Percentiles rank a stretch among this genome's conserved stretches.
Conservation (phyloP, 2,113 vertebrate species). For the Anguilla japonica region DNA sequence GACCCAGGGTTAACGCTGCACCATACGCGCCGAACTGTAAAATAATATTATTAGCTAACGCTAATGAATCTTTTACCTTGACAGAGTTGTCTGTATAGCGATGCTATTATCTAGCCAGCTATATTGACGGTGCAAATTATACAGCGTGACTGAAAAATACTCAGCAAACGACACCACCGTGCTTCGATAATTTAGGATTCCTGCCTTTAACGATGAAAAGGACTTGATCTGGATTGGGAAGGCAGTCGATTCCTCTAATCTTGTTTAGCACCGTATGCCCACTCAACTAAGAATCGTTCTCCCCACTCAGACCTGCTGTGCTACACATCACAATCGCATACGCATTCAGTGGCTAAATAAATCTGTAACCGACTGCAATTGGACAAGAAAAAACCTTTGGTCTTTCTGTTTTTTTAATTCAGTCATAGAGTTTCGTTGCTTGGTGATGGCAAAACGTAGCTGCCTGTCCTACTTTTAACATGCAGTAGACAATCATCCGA, state of each 20-base stretch:
- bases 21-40: background rate
- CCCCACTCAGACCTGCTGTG: background rate
- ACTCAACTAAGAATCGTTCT: background rate
- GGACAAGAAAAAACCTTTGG: too few relatives aligned
- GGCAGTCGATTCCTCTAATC: too few relatives aligned
- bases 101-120: background rate
- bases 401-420: too few relatives aligned
- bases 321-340: background rate
- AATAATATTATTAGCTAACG: background rate
- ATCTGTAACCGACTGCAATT: background rate
- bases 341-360: background rate
- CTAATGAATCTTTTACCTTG: background rate
- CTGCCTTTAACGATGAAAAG: too few relatives aligned
- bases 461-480: background rate
- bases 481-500: too few relatives aligned
- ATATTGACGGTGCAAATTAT: background rate
- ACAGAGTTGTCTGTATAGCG: background rate
- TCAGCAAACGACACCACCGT: background rate
- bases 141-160: background rate
- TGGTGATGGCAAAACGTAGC: background rate
- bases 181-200: background rate
- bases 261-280: background rate
- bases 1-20: background rate
- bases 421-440: background rate
- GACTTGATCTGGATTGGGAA: background rate